Conservation (phyloP, 2,888 invertebrate species). For the Phaedon cochleariae region DNA sequence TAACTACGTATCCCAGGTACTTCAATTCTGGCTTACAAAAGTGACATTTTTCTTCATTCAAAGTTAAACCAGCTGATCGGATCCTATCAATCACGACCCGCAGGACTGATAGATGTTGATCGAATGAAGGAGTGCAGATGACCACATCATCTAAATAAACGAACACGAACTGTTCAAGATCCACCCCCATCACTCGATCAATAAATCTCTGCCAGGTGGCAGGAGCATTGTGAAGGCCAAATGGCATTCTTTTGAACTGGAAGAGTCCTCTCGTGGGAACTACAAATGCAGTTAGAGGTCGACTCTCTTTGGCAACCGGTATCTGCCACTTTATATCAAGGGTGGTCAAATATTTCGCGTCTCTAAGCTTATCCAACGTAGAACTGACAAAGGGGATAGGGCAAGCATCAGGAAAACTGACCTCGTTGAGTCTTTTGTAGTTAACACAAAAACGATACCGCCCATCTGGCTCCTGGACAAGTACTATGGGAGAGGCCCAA, state of each 20-base stretch:
- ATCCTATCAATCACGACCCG: constrained; percentile 39
- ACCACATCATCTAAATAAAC: constrained; percentile 46
- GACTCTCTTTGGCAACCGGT: constrained; percentile 15
- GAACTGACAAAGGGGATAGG: constrained; percentile 16
- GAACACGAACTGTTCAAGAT: constrained; percentile 40
- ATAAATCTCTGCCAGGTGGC: constrained; percentile 44
- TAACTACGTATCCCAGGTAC: not conserved
- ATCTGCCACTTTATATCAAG: constrained; percentile 25
- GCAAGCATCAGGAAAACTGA: constrained; percentile 32
- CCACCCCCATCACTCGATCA: constrained; percentile 38
- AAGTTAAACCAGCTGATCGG: constrained; percentile 35
- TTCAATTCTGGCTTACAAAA: too few relatives aligned
- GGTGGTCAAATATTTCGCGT: constrained; percentile 28
- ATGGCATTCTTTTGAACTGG: constrained; percentile 47
- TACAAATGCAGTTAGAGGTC: constrained; percentile 47
- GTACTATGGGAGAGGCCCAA: constrained; percentile 43
- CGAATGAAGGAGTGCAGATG: constrained; percentile 32
- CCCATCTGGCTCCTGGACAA: constrained; percentile 52
- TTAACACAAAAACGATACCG: constrained; percentile 44
- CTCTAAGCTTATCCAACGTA: constrained; percentile 23
- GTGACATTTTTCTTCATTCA: constrained; percentile 23
- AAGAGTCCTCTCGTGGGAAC: constrained; percentile 43
- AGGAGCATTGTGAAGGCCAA: constrained; percentile 43
- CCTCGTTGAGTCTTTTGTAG: constrained; percentile 39
- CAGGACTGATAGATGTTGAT: constrained; percentile 32